A percentile compares a stretch with the other conserved stretches of the same genome.
phyloP scores from a whole-genome alignment of 2,888 invertebrate genomes.

The Drosophila helvetica region DNA sequence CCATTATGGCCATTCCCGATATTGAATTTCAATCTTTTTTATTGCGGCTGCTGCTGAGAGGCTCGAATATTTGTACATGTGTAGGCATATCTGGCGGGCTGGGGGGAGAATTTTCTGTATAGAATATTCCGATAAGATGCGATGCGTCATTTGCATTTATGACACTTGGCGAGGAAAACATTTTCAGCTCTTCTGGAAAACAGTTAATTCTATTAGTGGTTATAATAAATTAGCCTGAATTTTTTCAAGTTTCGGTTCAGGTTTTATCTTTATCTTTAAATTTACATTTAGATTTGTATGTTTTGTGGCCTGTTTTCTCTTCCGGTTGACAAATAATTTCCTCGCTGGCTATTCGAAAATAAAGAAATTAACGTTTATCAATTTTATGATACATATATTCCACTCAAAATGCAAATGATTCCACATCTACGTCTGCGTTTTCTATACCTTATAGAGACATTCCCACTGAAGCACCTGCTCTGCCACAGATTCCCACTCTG shows the following conservation, averaged over 20 bases:
- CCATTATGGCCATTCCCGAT: conserved; percentile 28
- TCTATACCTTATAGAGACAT: conserved; percentile 60
- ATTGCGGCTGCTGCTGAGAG: conserved; percentile 40
- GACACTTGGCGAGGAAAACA: conserved; percentile 11
- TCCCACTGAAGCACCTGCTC: conserved; percentile 42
- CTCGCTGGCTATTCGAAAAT: conserved; percentile 53
- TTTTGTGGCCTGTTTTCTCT: conserved; percentile 63
- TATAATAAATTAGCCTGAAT: conserved; percentile 15
- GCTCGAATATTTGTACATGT: background rate
- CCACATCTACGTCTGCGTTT: conserved; percentile 26
- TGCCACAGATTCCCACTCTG: conserved; percentile 34
- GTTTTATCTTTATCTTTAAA: conserved; percentile 24
- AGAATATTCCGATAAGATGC: conserved; percentile 26
- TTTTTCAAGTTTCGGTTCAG: conserved; percentile 2
- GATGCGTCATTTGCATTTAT: conserved; percentile 35
- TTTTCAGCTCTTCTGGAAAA: conserved; percentile 6
- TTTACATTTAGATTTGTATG: conserved; percentile 52
- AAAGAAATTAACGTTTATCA: conserved; percentile 74
- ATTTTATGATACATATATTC: conserved; percentile 53
- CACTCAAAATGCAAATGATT: conserved; percentile 69
- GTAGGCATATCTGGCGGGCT: background rate
- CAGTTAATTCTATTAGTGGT: conserved; percentile 18
- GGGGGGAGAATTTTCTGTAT: conserved; percentile 8
- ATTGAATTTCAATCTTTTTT: conserved; percentile 64
- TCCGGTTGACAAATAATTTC: conserved; percentile 77